phyloP scores from a whole-genome alignment of 2,113 vertebrate species.

The Anolis sagrei region DNA sequence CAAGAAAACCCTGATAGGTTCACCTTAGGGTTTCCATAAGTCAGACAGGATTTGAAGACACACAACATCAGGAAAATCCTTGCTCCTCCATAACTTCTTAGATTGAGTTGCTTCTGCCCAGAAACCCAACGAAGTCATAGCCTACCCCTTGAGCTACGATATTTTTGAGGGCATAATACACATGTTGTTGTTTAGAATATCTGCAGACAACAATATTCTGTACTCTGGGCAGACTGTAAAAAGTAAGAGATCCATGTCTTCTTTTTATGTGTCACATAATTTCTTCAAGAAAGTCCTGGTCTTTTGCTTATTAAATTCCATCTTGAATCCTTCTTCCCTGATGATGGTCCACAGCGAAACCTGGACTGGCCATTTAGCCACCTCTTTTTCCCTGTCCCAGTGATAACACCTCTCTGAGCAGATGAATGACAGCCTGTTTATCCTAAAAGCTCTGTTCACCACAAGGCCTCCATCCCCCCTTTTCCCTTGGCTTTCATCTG shows the following conservation, averaged over 20 bases:
- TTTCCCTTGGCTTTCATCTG: constrained; percentile 66
- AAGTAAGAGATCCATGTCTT: neutral
- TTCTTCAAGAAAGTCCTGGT: constrained; percentile 6
- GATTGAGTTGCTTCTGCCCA: neutral
- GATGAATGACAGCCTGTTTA: constrained; percentile 30
- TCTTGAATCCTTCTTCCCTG: neutral
- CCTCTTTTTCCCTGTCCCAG: constrained; percentile 23
- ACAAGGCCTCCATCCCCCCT: constrained; percentile 29
- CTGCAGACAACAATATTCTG: neutral
- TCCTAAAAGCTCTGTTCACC: constrained; percentile 39
- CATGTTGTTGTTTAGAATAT: neutral
- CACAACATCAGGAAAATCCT: neutral
- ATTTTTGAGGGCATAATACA: neutral
- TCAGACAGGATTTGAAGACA: too few species aligned
- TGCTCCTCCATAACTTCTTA: neutral
- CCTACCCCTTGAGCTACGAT: neutral
- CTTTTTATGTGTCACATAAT: neutral
- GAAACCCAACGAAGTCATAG: neutral
- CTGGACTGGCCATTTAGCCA: constrained; percentile 26
- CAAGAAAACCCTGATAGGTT: too few species aligned
- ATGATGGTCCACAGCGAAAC: neutral
- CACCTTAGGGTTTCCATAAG: too few species aligned
- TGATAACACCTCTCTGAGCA: constrained; percentile 23
- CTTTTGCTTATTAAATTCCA: neutral
- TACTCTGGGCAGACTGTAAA: neutral